Percentiles rank a stretch among this genome's conserved stretches.
phyloP scores from a whole-genome alignment of 2,113 vertebrate genomes.

The Carettochelys insculpta region DNA sequence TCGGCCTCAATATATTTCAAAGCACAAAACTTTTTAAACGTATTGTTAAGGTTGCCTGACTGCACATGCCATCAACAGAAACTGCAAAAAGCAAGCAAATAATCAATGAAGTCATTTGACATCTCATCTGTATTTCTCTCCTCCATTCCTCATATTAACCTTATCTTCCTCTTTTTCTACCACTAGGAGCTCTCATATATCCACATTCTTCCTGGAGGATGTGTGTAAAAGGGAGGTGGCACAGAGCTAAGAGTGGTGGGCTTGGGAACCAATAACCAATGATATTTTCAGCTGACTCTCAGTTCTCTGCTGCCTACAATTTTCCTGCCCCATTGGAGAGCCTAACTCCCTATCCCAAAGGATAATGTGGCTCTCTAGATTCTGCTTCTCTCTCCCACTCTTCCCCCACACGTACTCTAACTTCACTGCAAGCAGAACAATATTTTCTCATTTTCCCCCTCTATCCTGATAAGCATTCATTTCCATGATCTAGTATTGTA shows the following conservation, averaged over 20 bases:
- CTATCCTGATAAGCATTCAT: neutral
- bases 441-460: neutral
- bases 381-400: neutral
- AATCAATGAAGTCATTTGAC: neutral
- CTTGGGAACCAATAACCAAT: neutral
- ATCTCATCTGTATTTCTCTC: fast-evolving
- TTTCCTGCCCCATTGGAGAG: neutral
- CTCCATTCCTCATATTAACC: neutral
- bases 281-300: neutral
- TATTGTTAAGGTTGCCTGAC: neutral
- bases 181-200: neutral
- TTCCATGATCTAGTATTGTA: neutral
- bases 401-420: neutral
- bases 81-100: neutral
- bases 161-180: neutral
- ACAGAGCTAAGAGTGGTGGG: neutral
- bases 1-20: fast-evolving
- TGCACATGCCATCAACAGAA: neutral
- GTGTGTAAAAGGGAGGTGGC: neutral
- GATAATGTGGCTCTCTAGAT: neutral
- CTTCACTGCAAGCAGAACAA: neutral
- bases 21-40: neutral
- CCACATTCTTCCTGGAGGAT: neutral
- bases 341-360: neutral
- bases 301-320: neutral